phyloP scores from a whole-genome alignment of 2,888 invertebrate genomes.

The Dicranocentrus wangi region DNA sequence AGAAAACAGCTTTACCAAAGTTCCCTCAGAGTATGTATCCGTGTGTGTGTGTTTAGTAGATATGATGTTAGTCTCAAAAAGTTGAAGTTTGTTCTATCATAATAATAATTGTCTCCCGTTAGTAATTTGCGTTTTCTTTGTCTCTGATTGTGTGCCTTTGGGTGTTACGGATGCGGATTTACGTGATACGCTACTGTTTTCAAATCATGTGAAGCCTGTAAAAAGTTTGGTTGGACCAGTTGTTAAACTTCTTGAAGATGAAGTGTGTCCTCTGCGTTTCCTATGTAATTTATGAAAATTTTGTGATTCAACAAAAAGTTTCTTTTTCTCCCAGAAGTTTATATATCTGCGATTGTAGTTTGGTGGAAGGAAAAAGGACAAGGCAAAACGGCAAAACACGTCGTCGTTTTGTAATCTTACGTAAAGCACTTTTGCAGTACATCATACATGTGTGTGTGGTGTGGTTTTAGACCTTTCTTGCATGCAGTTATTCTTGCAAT shows the following conservation, averaged over 20 bases:
- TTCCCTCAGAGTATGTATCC: too few species aligned
- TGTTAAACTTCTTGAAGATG: not conserved
- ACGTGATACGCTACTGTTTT: constrained; percentile 7
- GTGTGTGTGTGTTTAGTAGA: too few species aligned
- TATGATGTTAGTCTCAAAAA: too few species aligned
- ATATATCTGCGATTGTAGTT: too few species aligned
- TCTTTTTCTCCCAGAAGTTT: too few species aligned
- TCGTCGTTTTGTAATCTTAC: too few species aligned
- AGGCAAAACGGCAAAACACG: too few species aligned
- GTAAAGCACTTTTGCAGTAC: too few species aligned
- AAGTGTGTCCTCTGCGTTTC: constrained; percentile 1
- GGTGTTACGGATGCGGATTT: constrained; percentile 4
- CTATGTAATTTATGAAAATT: constrained; percentile 21
- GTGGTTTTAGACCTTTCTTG: constrained; percentile 7
- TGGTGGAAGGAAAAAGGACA: too few species aligned
- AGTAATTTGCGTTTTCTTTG: constrained; percentile 10
- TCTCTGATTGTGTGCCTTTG: not conserved
- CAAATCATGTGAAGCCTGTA: not conserved
- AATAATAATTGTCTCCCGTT: constrained; percentile 17
- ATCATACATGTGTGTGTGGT: too few species aligned
- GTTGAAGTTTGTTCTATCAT: too few species aligned
- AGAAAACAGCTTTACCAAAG: too few species aligned
- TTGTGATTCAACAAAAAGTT: not conserved
- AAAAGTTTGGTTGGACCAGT: constrained; percentile 2
- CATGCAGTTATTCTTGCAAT: constrained; percentile 26